Base-by-base conservation (phyloP, 2,113 vertebrate genomes). In the Sigmodon hispidus region DNA sequence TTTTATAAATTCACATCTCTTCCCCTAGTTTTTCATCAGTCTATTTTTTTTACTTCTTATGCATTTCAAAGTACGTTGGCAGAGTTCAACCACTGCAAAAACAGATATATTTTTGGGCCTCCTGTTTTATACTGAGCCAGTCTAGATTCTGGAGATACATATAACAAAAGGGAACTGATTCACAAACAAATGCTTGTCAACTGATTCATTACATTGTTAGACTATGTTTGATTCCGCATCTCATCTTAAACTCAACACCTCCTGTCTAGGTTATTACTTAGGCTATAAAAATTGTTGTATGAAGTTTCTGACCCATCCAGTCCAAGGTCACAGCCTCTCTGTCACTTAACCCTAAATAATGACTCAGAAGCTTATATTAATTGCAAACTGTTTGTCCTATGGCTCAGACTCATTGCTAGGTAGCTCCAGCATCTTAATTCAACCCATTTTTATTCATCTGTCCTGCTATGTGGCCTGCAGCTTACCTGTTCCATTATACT, bases 231-330 rank as follows among this genome's bases (percentile, higher is more conserved):
- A 73, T 90, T 84, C 50, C 79, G 45, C 2, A 15, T 69, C 70
- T 93, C 36, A 36, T 90, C 16, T 81, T 73, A 57, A 65, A 76
- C 72, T 61, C 4, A 52, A 0, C 19, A 52, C 36, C 45, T 17
- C 70, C 57, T 72, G 6, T 65, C 43, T 85, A 67, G 69, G 40
- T 67, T 90, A 52, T 85, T 84, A 52, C 45, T 15, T 72, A 31
- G 31, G 15, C 26, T 45, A n/a, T 61, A 91, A 65, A 90, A 94
- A 94, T 89, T 40, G 69, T 80, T n/a, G n/a, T n/a, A n/a, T n/a
- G n/a, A n/a, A n/a, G n/a, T n/a, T n/a, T n/a, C n/a, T n/a, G n/a
- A n/a, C n/a, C n/a, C n/a, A n/a, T n/a, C n/a, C n/a, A n/a, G n/a
- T n/a, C n/a, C n/a, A n/a, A n/a, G n/a, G n/a, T n/a, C n/a, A n/a